A percentile compares a stretch with the other conserved stretches of the same genome.
phyloP scores from a whole-genome alignment of 1,140 invertebrate species.

The Drosophila rufa region DNA sequence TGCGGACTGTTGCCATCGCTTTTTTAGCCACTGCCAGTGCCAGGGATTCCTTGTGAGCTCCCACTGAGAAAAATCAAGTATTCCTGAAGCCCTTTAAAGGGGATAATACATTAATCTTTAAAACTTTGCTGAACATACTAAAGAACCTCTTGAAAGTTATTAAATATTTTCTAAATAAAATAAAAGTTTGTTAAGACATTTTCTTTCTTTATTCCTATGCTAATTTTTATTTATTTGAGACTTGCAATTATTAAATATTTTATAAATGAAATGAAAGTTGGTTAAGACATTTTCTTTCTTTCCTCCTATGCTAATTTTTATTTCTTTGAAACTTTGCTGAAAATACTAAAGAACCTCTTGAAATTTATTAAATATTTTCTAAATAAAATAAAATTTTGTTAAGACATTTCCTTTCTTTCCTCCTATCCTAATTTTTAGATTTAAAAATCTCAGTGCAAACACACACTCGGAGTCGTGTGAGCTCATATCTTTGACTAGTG shows the following conservation, averaged over 20 bases:
- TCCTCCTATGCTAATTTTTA: no score
- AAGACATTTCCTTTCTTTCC: fast-evolving
- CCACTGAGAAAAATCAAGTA: constrained; percentile 3
- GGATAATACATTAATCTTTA: no score
- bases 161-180: neutral
- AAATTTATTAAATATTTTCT: neutral
- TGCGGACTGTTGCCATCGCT: constrained; percentile 30
- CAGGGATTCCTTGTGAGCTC: constrained; percentile 28
- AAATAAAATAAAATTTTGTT: no score
- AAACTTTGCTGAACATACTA: neutral
- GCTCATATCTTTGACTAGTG: constrained; percentile 51
- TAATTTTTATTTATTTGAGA: no score
- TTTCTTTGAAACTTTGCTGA: neutral
- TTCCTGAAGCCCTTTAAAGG: no score
- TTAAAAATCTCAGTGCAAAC: neutral
- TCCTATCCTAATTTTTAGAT: no score
- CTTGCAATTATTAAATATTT: neutral
- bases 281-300: neutral
- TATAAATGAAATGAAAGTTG: no score
- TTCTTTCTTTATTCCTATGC: neutral
- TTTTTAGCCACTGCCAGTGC: constrained; percentile 13
- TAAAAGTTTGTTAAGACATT: no score
- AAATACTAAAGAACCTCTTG: neutral
- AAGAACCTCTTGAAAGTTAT: neutral
- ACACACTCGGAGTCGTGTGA: constrained; percentile 14